Evolutionary conservation across 2,797 vertebrate species (phyloP).

Genomic region (Enteromius radiatus): DNA sequence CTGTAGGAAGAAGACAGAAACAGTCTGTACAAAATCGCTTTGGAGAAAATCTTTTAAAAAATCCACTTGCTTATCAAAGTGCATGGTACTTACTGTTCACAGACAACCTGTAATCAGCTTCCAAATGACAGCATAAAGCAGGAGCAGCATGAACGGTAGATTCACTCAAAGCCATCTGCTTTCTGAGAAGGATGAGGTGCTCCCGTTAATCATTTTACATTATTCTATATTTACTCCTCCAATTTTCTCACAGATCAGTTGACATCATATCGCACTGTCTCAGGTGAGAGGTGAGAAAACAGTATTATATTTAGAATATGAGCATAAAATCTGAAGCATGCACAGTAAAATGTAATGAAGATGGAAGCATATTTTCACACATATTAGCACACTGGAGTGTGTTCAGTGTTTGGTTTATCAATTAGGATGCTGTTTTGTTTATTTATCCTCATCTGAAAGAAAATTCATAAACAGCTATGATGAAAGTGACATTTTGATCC

Average conservation of each 20-base stretch:
- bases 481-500: not conserved
- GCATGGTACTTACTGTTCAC: not conserved
- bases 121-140: not conserved
- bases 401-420: not conserved
- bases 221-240: not conserved
- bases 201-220: not conserved
- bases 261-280: constrained; percentile 19
- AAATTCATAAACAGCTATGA: not conserved
- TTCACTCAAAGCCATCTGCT: not conserved
- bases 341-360: not conserved
- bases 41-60: not conserved
- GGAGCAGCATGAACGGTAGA: not conserved
- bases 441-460: not conserved
- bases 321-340: not conserved
- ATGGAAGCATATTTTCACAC: constrained; percentile 1
- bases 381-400: not conserved
- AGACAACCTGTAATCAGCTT: constrained; percentile 16
- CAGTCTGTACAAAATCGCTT: not conserved
- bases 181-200: not conserved
- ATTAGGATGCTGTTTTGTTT: not conserved
- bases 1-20: constrained; percentile 5
- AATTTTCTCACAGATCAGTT: constrained; percentile 28
- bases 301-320: constrained; percentile 13
- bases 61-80: not conserved
- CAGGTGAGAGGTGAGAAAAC: constrained; percentile 33